Evolutionary conservation across 2,113 vertebrate genomes (phyloP).

Genomic region (Leptodactylus fuscus): DNA sequence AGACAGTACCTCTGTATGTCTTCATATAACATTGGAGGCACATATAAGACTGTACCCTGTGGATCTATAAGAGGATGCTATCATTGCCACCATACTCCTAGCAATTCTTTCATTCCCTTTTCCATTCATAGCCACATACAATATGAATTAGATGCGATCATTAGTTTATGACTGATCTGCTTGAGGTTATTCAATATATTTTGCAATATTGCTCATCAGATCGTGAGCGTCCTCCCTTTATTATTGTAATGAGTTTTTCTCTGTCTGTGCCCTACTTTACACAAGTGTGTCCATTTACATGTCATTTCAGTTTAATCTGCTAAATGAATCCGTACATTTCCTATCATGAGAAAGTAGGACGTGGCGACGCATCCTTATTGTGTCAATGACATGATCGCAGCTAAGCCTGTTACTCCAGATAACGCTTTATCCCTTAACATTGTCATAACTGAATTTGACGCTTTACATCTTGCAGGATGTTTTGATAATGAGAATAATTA

Average conservation of each 20-base stretch:
- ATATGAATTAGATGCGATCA: constrained; percentile 56
- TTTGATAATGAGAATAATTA: constrained; percentile 52
- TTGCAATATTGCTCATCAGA: constrained; percentile 32
- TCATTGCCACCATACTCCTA: too few species aligned
- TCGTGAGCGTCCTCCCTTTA: constrained; percentile 12
- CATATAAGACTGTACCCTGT: too few species aligned
- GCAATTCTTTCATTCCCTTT: constrained; percentile 48
- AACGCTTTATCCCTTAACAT: not conserved
- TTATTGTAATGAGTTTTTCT: constrained; percentile 58
- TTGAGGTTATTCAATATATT: constrained; percentile 59
- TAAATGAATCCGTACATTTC: not conserved
- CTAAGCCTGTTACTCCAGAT: constrained; percentile 54
- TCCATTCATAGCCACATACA: constrained; percentile 25
- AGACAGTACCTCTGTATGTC: too few species aligned
- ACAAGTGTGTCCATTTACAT: not conserved
- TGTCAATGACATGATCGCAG: not conserved
- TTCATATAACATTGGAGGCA: too few species aligned
- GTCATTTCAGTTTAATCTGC: constrained; percentile 38
- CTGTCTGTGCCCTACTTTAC: not conserved
- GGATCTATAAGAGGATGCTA: not conserved
- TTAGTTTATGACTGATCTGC: constrained; percentile 64
- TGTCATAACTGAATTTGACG: constrained; percentile 12
- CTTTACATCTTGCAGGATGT: constrained; percentile 33
- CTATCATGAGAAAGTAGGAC: not conserved
- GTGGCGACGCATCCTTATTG: constrained; percentile 43